A percentile compares a stretch with the other conserved stretches of the same genome.
phyloP scores from a whole-genome alignment of 64 coral and sea anemone species.

The Acropora tenuis region DNA sequence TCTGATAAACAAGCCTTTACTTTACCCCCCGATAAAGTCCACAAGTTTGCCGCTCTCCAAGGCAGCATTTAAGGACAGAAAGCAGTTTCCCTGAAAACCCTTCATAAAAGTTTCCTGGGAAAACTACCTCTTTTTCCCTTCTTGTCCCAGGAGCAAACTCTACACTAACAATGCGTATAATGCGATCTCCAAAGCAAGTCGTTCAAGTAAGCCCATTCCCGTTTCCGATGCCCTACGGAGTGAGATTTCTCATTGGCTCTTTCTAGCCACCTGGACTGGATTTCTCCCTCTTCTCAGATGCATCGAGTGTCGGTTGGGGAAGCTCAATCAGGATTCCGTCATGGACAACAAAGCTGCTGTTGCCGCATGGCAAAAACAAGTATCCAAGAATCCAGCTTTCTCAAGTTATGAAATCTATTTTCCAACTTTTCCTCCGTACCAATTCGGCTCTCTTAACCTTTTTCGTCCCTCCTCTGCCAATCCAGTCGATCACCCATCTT shows the following conservation, averaged over 20 bases:
- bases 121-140: constrained; percentile 8
- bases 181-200: constrained; percentile 21
- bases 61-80: neutral
- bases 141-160: neutral
- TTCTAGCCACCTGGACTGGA: neutral
- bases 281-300: neutral
- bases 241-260: neutral
- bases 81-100: neutral
- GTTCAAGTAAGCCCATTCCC: constrained; percentile 3
- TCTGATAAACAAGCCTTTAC: neutral
- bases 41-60: neutral
- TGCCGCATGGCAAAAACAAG: neutral
- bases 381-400: neutral
- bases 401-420: constrained; percentile 1
- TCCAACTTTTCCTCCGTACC: neutral
- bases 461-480: neutral
- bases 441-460: neutral
- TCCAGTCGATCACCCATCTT: neutral
- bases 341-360: neutral
- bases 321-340: neutral
- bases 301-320: neutral
- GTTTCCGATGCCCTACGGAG: neutral
- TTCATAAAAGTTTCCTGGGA: constrained; percentile 38
- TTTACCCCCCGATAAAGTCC: neutral
- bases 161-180: neutral